Base-by-base conservation (phyloP, 2,888 invertebrate genomes). In the Heliothis peltigera region DNA sequence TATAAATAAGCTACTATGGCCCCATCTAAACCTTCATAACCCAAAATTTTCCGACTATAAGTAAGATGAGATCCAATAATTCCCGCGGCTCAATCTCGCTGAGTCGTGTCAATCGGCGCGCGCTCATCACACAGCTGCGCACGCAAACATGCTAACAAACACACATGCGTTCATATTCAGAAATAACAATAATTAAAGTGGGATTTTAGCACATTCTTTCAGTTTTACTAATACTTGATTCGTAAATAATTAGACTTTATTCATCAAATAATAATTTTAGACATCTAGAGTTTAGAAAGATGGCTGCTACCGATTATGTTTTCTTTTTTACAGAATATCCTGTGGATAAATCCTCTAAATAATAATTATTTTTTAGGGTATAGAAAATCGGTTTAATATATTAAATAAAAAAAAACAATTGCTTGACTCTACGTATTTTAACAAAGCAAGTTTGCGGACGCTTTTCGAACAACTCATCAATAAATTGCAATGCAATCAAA, bases 51-150 rank as follows among this genome's bases (percentile, higher is more conserved):
- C 42, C 63, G 56, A 8, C 49, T 55, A 53, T 62, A 56, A 81
- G 67, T 73, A 66, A 80, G 75, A 80, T 72, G 65, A 79, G 72
- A 80, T 72, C 60, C 68, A 81, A 69, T 80, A 69, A 83, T 82
- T 79, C 76, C 78, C 61, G 65, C 60, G 64, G 69, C 84, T 86
- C 82, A 84, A 88, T 86, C 85, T 84, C 72, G 79, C 83, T 84
- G 86, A 87, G 80, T 82, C 79, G 61, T 86, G 84, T 91, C 89
- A 84, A 75, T 91, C 89, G 61, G 73, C 91, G 86, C 85, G 47
- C 47, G 82, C 84, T 82, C 86, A 76, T 12, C 54, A 64, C 61
- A 64, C 61, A 72, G 48, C 65, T 52, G 61, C 62, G 53, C 15
- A 63, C 51, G 48, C 54, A 55, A 57, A 65, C 52, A 47, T 22